Base-by-base conservation (phyloP, 2,797 vertebrate species). In the Morelia viridis region DNA sequence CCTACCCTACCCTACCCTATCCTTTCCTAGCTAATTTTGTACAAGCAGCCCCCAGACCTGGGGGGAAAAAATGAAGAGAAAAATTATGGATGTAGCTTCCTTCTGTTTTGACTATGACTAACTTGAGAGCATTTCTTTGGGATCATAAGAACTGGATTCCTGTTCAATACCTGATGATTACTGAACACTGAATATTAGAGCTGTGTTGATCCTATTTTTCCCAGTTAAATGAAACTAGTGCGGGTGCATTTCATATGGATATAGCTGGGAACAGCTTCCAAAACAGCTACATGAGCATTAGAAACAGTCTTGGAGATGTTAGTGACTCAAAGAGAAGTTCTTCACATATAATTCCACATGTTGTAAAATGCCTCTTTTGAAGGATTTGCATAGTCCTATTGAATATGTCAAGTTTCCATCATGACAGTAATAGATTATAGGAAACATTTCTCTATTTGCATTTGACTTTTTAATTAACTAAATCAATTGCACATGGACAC, bases 391-490 rank as follows among this genome's bases (percentile, higher is more conserved):
- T 80, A 80, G 8, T 35, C 8, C 19, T 80, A 24, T 71, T 90
- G 58, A 80, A 89, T 87, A 56, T 68, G 10, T 64, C 7, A 83
- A 26, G 4, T 26, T 64, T 64, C 13, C 58, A 84, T 35, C 11
- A 13, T 35, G 86, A 13, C n/a, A n/a, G 8, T 61, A n/a, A 0
- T 24, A 85, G 19, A 22, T 56, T 71, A 86, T n/a, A 53, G 5
- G n/a, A 91, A 60, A 90, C 1, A 56, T 56, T 31, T 86, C 61
- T 57, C 19, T 46, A 24, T 60, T 60, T 60, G 12, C n/a, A 56
- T 15, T 60, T 68, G 50, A 26, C 35, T 83, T 88, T 90, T 90
- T n/a, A 83, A 89, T 91, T 90, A 87, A 92, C 35, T 65, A 8
- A 84, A 87, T 8, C 35, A 76, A 65, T 50, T 31, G 58, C 31